phyloP scores from a whole-genome alignment of 2,113 vertebrate species.

The western clawed frog (Xenopus tropicalis) region DNA sequence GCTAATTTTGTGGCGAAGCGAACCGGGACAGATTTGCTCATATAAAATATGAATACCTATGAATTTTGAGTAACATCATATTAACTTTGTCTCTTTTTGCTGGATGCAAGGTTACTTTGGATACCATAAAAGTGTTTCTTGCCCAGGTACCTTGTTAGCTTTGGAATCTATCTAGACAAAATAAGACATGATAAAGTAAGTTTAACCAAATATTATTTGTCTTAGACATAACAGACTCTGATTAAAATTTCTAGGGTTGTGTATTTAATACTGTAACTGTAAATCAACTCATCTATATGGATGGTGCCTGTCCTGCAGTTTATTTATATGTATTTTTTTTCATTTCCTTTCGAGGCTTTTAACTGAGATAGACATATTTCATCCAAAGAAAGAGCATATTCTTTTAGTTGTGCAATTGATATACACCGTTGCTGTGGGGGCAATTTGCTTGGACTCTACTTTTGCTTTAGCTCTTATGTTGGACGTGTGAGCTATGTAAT shows the following conservation, averaged over 20 bases:
- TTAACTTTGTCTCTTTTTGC: no score
- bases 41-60: no score
- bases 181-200: background rate
- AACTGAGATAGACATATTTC: background rate
- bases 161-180: background rate
- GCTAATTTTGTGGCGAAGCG: no score
- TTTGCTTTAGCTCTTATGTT: no score
- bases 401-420: background rate
- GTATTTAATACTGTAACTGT: constrained; percentile 4
- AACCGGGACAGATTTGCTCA: no score
- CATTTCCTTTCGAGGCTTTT: background rate
- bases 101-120: no score
- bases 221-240: constrained; percentile 21
- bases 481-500: no score
- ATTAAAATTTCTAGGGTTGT: constrained; percentile 28
- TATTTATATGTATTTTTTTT: background rate
- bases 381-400: constrained; percentile 6
- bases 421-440: no score
- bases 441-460: no score
- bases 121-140: no score
- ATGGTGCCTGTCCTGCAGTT: constrained; percentile 6
- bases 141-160: no score
- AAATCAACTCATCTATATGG: background rate
- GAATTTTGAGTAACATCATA: no score
- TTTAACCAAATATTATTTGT: background rate